Evolutionary conservation across 2,113 vertebrate genomes (phyloP).

Genomic region (Oostethus manadensis): DNA sequence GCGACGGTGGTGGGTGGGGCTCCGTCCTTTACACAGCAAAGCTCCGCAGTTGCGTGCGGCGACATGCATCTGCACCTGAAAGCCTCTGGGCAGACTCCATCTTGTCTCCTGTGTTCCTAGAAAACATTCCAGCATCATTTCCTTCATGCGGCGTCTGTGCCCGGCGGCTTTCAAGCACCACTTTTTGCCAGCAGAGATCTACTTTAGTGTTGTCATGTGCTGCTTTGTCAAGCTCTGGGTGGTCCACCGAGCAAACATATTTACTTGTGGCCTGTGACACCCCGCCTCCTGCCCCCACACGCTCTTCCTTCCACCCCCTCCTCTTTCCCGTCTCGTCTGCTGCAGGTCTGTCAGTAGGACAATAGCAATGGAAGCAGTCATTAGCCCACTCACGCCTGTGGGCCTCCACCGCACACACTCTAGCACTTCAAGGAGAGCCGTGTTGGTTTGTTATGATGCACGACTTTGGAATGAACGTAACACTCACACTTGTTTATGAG

Average conservation of each 20-base stretch:
- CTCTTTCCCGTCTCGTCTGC: conserved; percentile 31
- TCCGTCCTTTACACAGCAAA: conserved; percentile 4
- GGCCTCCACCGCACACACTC: too few relatives aligned
- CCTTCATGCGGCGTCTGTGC: neutral
- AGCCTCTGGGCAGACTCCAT: conserved; percentile 31
- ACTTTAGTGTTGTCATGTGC: conserved; percentile 7
- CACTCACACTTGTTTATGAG: too few relatives aligned
- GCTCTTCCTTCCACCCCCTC: neutral
- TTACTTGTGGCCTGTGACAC: conserved; percentile 2
- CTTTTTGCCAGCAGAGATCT: conserved; percentile 1
- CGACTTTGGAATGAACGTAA: too few relatives aligned
- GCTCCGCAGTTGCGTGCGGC: conserved; percentile 4
- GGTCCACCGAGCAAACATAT: conserved; percentile 40
- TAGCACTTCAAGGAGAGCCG: too few relatives aligned
- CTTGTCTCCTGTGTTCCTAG: conserved; percentile 9
- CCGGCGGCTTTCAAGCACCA: neutral
- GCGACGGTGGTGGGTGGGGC: neutral
- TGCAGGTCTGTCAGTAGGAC: conserved; percentile 46
- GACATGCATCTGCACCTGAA: conserved; percentile 41
- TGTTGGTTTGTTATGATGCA: too few relatives aligned
- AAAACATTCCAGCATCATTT: conserved; percentile 12
- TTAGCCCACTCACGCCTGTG: conserved; percentile 58
- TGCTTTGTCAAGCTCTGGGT: conserved; percentile 39
- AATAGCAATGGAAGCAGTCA: conserved; percentile 30
- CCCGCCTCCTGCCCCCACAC: neutral